These are phyloP conservation scores for Phalacrocorax carbo DNA, from an alignment of 2,113 vertebrate genomes.

Conservation along the genomic window DNA sequence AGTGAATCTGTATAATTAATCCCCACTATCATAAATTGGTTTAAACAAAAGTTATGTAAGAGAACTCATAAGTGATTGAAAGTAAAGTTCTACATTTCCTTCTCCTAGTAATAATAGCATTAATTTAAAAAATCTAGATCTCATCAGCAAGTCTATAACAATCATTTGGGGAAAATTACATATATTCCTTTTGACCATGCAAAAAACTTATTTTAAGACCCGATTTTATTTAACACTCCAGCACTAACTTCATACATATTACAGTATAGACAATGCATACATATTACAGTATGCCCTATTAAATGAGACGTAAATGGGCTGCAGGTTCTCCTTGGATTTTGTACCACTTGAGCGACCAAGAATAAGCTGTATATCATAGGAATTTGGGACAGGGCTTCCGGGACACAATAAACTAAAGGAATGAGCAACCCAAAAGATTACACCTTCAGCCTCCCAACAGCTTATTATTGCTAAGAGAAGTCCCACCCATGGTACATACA, in stretches of 20 bases:
- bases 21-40: neutral
- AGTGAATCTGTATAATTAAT: neutral
- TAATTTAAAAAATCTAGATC: neutral
- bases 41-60: neutral
- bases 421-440: neutral
- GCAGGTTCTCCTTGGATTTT: neutral
- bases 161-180: neutral
- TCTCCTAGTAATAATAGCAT: neutral
- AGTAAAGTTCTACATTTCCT: neutral
- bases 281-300: neutral
- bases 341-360: neutral
- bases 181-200: neutral
- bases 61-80: neutral
- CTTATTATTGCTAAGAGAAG: neutral
- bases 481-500: rapidly evolving
- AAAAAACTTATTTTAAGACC: neutral
- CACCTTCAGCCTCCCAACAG: neutral
- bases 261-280: neutral
- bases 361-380: neutral
- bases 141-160: neutral
- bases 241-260: neutral
- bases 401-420: neutral
- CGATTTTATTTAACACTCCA: neutral
- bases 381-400: neutral
- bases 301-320: neutral